Base-by-base conservation (phyloP, 2,797 vertebrate genomes). In the Brachyalestes nurse region DNA sequence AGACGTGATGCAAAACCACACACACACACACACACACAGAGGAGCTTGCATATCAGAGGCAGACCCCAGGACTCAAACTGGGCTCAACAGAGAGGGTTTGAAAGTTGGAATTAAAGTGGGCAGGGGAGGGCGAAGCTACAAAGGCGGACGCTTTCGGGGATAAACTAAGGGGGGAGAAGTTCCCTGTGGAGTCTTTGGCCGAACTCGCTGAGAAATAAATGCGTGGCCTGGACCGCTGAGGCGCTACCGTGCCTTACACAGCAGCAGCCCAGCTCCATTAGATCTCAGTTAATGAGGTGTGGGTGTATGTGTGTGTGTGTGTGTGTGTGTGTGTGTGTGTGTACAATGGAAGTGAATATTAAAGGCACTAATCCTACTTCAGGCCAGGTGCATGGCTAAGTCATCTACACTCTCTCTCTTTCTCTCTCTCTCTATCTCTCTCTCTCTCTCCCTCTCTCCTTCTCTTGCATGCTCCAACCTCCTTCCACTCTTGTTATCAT, bases 251-350 rank as follows among this genome's bases (percentile, higher is more conserved):
- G 75, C 69, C 25, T 69, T 71, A 67, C 14, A 62, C 53, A 67
- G 64, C 62, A 45, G 75, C 61, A n/a, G 70, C 62, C 23, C 8
- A 69, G 42, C 38, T 65, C 78, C 28, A 80, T 83, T 84, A 86
- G 61, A 64, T 65, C 62, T 61, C 28, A 49, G 72, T 62, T 86
- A 83, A 83, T 82, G 81, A 75, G 79, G 53, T 72, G 75, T 67
- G 49, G 23, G 40, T 40, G 25, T 73, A 13, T 65, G 58, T 57
- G 28, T 38, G 13, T 70, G 34, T 70, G 19, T 40, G 55, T 70
- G 75, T 67, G 38, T 34, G 49, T 40, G 9, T 10, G 2, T 34
- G 0, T 2, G 25, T 38, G 65, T 40, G 34, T 51, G 57, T 77
- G 67, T 25, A 60, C 57, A 65, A 45, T 72, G 42, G 72, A 49